phyloP scores from a whole-genome alignment of 2,888 invertebrate species.

The Synergus japonicus region DNA sequence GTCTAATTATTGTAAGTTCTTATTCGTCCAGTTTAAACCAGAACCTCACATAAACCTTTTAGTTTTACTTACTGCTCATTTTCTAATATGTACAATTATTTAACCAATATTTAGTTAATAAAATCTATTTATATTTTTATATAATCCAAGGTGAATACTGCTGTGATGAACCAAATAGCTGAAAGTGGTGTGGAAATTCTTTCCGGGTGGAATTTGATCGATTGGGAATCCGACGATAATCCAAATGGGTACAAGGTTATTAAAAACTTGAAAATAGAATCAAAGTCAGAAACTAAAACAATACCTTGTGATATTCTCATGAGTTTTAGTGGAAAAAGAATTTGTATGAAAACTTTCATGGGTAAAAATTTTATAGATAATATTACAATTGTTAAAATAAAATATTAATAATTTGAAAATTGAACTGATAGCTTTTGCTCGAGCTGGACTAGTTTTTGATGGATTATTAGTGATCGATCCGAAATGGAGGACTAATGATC shows the following conservation, averaged over 20 bases:
- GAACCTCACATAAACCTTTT: background rate
- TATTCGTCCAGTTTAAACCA: background rate
- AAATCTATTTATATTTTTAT: slow-evolving; percentile 37
- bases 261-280: slow-evolving; percentile 78
- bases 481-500: slow-evolving; percentile 83
- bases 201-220: slow-evolving; percentile 79
- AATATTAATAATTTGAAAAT: background rate
- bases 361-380: slow-evolving; percentile 55
- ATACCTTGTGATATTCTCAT: slow-evolving; percentile 80
- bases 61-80: background rate
- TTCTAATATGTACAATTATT: too few species aligned
- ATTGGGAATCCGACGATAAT: slow-evolving; percentile 77
- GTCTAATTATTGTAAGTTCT: background rate
- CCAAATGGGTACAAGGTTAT: slow-evolving; percentile 65
- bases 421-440: slow-evolving; percentile 79
- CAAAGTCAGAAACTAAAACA: slow-evolving; percentile 75
- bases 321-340: slow-evolving; percentile 80
- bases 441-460: slow-evolving; percentile 81
- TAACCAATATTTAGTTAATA: too few species aligned
- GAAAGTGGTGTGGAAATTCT: slow-evolving; percentile 78
- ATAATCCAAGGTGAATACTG: slow-evolving; percentile 78
- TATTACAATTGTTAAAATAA: background rate
- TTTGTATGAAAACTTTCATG: slow-evolving; percentile 78
- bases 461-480: slow-evolving; percentile 83
- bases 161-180: slow-evolving; percentile 77